Base-by-base conservation (phyloP, 2,113 vertebrate species). In the Tupaia tana region DNA sequence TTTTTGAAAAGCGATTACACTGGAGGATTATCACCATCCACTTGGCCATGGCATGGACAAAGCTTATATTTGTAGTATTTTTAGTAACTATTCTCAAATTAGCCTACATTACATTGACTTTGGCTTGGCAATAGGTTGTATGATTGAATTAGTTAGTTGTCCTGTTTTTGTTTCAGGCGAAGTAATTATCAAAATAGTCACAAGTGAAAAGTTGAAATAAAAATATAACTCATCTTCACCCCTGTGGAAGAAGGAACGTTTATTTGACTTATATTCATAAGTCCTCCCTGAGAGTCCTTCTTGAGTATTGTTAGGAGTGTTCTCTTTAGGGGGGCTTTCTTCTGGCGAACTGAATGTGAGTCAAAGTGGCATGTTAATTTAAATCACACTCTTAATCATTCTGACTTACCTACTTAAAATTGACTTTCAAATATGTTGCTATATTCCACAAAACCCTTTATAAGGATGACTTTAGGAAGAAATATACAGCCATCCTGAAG, bases 41-140 rank as follows among this genome's bases (percentile, higher is more conserved):
- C 85, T 78, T 87, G 54, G 84, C 52, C 31, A 54, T 34, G 31
- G 8, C 24, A 1, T 71, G 15, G 34, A 15, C 70, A 56, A 79
- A 64, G n/a, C 15, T 96, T 95, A 13, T 31, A 70, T 90, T 70
- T 75, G 80, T 3, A 80, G 25, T 70, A 31, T 82, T 96, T 86
- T 14, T 43, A 6, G 20, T 84, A 75, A 67, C 29, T 91, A 64
- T 94, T 84, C 43, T 95, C 34, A 80, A 54, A 8, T 54, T 93
- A 29, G 12, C 22, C 52, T 88, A 16, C 0, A 70, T 69, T 85
- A 67, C 27, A 31, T 92, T 90, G 78, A 14, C 54, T 89, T 2
- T 73, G 82, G 5, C 61, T 78, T 94, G 7, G 25, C 77, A 93
- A 67, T 83, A n/a, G 11, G 4, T 90, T 84, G 9, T 80, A 61